Percentiles rank a stretch among this genome's conserved stretches.
These are phyloP conservation scores for Sciurus vulgaris DNA, from an alignment of 2,797 vertebrate species.

Conservation along the genomic window DNA sequence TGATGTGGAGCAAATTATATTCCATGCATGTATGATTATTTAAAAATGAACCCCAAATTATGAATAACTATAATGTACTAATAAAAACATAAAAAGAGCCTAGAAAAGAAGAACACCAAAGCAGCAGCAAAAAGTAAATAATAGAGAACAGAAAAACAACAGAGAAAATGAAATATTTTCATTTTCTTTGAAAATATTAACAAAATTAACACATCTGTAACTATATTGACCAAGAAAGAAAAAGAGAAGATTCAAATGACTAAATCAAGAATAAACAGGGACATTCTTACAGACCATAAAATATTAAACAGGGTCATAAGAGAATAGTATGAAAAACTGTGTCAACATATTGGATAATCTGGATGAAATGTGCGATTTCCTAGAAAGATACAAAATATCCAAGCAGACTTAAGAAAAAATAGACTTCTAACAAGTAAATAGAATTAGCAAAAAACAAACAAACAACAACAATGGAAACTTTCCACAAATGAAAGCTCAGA, in stretches of 20 bases:
- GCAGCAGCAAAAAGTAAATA: neutral
- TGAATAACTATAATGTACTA: too few species aligned
- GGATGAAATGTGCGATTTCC: neutral
- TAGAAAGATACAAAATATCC: neutral
- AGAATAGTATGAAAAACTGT: neutral
- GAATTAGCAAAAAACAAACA: neutral
- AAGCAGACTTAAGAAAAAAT: neutral
- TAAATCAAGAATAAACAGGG: neutral
- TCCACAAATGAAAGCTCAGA: neutral
- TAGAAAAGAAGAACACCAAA: neutral
- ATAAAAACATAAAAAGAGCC: too few species aligned
- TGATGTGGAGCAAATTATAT: too few species aligned
- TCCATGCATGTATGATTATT: too few species aligned
- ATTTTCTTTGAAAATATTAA: conserved; percentile 17
- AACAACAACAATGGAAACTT: neutral
- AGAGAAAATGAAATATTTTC: neutral
- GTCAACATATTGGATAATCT: neutral
- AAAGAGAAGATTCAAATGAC: neutral
- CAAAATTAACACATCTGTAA: neutral
- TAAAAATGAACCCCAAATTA: too few species aligned
- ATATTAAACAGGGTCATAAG: neutral
- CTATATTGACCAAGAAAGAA: neutral
- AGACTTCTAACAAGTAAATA: neutral
- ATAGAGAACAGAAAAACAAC: neutral
- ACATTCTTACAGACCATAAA: neutral